These are phyloP conservation scores for Dasypus novemcinctus DNA, from an alignment of 2,113 vertebrate species.

Conservation along the genomic window DNA sequence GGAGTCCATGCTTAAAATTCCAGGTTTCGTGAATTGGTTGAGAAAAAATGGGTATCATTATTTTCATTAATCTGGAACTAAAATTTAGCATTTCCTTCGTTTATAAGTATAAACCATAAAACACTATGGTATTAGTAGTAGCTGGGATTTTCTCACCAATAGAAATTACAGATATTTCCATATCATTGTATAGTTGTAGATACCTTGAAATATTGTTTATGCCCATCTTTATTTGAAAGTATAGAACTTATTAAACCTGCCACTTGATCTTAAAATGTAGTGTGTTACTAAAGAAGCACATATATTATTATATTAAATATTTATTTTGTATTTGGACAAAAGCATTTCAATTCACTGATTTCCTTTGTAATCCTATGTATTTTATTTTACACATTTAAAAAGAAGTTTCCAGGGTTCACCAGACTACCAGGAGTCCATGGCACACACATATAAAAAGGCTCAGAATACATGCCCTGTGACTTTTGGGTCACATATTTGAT, in stretches of 20 bases:
- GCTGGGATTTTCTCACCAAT: neutral
- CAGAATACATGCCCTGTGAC: neutral
- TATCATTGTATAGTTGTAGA: neutral
- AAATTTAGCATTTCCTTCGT: slow-evolving; percentile 16
- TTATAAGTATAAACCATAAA: slow-evolving; percentile 3
- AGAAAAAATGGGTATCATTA: neutral
- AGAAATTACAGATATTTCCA: neutral
- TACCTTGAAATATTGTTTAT: neutral
- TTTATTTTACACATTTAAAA: neutral
- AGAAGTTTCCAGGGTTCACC: neutral
- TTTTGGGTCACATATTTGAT: neutral
- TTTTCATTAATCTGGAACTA: neutral
- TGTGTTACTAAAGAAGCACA: neutral
- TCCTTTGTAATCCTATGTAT: neutral
- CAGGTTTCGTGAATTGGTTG: neutral
- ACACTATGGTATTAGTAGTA: neutral
- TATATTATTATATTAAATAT: neutral
- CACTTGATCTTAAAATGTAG: neutral
- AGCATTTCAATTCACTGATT: neutral
- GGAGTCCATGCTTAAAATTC: neutral
- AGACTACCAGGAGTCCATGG: neutral
- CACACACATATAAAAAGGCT: neutral
- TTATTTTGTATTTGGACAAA: neutral
- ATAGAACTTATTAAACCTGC: neutral
- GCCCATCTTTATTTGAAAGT: slow-evolving; percentile 16